Evolutionary conservation across 2,797 vertebrate species (phyloP).

Genomic region (Adelosebastes latens): DNA sequence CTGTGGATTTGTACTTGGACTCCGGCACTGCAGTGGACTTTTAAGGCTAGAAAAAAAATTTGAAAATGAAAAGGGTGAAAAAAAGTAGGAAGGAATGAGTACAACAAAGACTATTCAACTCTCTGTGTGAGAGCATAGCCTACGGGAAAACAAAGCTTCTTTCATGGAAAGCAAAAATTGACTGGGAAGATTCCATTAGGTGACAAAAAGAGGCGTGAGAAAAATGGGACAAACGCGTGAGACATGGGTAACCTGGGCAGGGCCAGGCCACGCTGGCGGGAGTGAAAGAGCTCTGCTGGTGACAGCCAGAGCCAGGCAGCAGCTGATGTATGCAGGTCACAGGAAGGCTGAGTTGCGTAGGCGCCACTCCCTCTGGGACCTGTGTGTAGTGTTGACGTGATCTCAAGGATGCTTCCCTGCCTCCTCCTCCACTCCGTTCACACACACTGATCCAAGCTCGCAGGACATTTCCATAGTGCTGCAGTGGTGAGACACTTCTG

Average conservation of each 20-base stretch:
- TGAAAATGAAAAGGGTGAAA: conserved; percentile 8
- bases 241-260: conserved; percentile 65
- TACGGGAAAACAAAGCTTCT: background rate
- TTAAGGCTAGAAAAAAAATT: background rate
- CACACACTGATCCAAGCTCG: conserved; percentile 30
- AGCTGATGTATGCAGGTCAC: conserved; percentile 62
- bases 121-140: background rate
- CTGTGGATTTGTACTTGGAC: conserved; percentile 57
- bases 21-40: background rate
- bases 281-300: conserved; percentile 36
- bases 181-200: conserved; percentile 19
- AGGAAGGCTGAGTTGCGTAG: conserved; percentile 68
- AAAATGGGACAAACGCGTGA: conserved; percentile 50
- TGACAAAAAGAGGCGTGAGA: conserved; percentile 47
- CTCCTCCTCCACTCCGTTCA: conserved; percentile 30
- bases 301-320: conserved; percentile 38
- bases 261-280: conserved; percentile 50
- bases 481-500: background rate
- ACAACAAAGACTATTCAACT: conserved; percentile 14
- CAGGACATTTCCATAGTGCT: background rate
- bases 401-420: conserved; percentile 43
- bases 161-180: conserved; percentile 34
- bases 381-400: conserved; percentile 44
- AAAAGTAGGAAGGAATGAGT: conserved; percentile 23
- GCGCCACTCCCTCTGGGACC: conserved; percentile 56